phyloP scores from a whole-genome alignment of 2,113 vertebrate genomes.

The Macaca fascicularis region DNA sequence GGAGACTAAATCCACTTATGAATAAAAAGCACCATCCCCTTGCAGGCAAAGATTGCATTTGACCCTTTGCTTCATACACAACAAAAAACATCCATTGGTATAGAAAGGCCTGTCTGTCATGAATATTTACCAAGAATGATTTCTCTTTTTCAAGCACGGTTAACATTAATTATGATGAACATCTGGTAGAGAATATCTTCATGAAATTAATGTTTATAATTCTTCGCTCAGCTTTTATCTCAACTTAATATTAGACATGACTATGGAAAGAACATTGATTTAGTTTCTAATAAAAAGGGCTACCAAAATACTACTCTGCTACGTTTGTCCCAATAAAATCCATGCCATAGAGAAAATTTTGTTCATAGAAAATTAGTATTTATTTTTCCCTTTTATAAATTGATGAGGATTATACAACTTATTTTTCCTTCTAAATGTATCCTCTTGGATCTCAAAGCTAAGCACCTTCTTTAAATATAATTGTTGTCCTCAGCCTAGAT shows the following conservation, averaged over 20 bases:
- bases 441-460: neutral
- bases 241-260: neutral
- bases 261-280: neutral
- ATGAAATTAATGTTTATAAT: constrained; percentile 33
- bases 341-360: neutral
- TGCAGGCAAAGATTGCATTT: neutral
- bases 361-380: neutral
- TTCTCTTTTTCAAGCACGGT: neutral
- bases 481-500: neutral
- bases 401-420: neutral
- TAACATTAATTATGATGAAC: constrained; percentile 2
- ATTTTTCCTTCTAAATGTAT: constrained; percentile 1
- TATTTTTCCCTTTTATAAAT: neutral
- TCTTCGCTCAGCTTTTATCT: neutral
- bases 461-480: constrained; percentile 11
- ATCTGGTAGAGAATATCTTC: neutral
- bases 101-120: neutral
- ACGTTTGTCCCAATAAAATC: neutral
- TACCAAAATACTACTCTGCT: neutral
- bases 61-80: neutral
- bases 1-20: neutral
- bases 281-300: neutral
- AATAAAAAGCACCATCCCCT: neutral
- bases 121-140: neutral
- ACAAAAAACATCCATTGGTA: neutral